Percentiles rank a stretch among this genome's conserved stretches.
These are phyloP conservation scores for Bufo bufo DNA, from an alignment of 2,113 vertebrate genomes.

Conservation along the genomic window DNA sequence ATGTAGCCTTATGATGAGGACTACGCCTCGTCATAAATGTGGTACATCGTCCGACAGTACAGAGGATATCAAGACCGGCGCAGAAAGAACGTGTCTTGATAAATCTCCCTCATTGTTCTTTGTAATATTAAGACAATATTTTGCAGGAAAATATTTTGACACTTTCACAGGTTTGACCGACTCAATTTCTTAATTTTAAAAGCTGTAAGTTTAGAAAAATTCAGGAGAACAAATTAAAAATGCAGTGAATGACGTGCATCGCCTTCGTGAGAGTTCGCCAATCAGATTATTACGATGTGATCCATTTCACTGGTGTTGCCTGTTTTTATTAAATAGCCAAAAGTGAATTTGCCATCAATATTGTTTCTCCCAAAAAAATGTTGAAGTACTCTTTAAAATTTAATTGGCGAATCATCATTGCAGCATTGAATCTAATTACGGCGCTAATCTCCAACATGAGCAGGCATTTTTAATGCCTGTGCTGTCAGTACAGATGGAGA, in stretches of 20 bases:
- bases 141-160: too few relatives aligned
- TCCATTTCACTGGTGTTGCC: not conserved
- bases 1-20: too few relatives aligned
- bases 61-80: too few relatives aligned
- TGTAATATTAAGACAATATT: too few relatives aligned
- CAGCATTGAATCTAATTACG: constrained; percentile 2
- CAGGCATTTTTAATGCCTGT: constrained; percentile 2
- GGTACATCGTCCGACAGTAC: too few relatives aligned
- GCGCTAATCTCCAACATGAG: not conserved
- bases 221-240: not conserved
- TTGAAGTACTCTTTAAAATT: constrained; percentile 1
- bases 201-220: not conserved
- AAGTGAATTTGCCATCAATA: not conserved
- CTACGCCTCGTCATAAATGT: too few relatives aligned
- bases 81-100: too few relatives aligned
- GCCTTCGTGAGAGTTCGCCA: not conserved
- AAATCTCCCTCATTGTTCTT: too few relatives aligned
- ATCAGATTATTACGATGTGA: not conserved
- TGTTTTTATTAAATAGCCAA: not conserved
- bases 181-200: not conserved
- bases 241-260: not conserved
- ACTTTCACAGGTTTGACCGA: too few relatives aligned
- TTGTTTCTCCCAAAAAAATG: constrained; percentile 10
- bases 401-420: constrained; percentile 16
- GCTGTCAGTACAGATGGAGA: constrained; percentile 11